Conservation (phyloP, 2,797 vertebrate genomes). For the Nasua narica region DNA sequence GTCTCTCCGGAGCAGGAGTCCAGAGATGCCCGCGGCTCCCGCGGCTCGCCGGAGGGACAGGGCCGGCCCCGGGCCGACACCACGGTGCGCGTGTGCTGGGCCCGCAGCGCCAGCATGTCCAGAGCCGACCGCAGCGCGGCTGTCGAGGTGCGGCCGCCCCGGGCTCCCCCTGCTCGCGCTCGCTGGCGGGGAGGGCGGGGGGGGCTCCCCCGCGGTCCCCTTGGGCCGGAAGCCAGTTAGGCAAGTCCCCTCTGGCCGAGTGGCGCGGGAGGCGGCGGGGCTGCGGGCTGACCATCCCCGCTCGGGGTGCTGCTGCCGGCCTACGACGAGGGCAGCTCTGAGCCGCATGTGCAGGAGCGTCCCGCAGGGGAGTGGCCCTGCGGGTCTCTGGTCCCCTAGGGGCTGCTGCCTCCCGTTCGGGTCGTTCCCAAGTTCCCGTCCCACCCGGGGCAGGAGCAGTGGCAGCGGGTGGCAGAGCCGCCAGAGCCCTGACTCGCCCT, state of each 20-base stretch:
- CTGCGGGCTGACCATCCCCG: neutral
- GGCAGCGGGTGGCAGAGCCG: neutral
- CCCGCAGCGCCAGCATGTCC: constrained; percentile 96
- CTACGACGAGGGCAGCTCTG: too few species aligned
- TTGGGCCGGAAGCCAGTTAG: neutral
- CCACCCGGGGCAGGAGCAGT: too few species aligned
- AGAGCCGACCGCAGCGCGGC: constrained; percentile 95
- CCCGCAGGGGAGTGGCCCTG: neutral
- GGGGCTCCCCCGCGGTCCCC: neutral
- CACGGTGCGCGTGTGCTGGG: constrained; percentile 97
- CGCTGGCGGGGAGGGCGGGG: neutral
- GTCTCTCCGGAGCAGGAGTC: constrained; percentile 93
- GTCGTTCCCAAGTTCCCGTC: neutral
- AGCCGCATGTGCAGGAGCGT: neutral
- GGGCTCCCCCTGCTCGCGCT: neutral
- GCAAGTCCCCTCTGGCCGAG: neutral
- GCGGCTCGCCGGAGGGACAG: constrained; percentile 91
- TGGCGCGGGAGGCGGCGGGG: neutral
- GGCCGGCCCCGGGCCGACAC: constrained; percentile 94
- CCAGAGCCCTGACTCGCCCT: neutral
- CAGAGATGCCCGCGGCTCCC: constrained; percentile 89
- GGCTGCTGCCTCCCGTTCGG: neutral
- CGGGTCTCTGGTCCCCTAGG: neutral
- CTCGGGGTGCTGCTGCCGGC: too few species aligned
- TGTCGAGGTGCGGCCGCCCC: constrained; percentile 89